Conservation (phyloP, 2,888 invertebrate genomes). For the Drosophila sordidapex region DNA sequence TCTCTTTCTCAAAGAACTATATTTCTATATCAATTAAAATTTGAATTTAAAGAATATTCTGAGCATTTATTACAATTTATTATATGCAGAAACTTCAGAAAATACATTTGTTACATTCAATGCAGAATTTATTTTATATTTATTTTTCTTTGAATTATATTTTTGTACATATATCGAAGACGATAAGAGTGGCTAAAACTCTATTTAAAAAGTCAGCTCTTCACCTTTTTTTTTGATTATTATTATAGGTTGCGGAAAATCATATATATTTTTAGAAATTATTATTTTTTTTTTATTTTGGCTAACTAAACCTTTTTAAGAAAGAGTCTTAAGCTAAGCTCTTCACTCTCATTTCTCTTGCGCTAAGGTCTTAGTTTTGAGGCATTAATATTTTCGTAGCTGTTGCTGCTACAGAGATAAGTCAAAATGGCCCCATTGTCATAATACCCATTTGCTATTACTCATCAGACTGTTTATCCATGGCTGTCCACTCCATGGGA, state of each 20-base stretch:
- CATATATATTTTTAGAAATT: not conserved
- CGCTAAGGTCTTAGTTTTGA: not conserved
- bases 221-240: not conserved
- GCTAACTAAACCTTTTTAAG: not conserved
- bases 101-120: not conserved
- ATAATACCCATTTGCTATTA: conserved; percentile 17
- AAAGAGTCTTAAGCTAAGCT: not conserved
- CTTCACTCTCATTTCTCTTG: not conserved
- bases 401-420: conserved; percentile 21
- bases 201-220: too few relatives aligned
- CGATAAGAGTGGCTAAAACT: not conserved
- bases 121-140: not conserved
- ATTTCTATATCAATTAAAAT: not conserved
- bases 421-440: conserved; percentile 16
- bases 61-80: too few relatives aligned
- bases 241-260: not conserved
- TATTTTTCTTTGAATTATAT: not conserved
- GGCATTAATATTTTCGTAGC: not conserved
- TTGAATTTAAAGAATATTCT: not conserved
- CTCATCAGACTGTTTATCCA: conserved; percentile 22
- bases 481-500: conserved; percentile 24
- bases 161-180: not conserved
- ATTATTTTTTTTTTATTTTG: not conserved
- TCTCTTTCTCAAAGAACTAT: not conserved
- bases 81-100: not conserved